A percentile compares a stretch with the other conserved stretches of the same genome.
Evolutionary conservation across 2,888 invertebrate genomes (phyloP).

Genomic region (Drosophila dives): DNA sequence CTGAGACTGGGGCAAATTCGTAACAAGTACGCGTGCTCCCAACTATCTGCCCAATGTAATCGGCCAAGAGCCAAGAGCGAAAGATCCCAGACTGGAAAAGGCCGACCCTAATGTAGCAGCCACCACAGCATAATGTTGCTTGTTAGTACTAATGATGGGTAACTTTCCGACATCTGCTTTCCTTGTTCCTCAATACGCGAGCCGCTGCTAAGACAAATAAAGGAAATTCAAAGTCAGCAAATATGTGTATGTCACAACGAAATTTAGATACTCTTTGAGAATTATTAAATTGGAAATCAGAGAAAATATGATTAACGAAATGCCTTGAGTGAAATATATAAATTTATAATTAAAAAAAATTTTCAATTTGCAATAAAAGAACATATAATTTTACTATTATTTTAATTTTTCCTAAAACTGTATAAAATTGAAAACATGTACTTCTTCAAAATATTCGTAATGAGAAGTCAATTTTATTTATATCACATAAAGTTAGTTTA

Average conservation of each 20-base stretch:
- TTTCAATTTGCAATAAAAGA: neutral
- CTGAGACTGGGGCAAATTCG: constrained; percentile 37
- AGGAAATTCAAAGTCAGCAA: constrained; percentile 22
- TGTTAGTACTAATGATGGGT: constrained; percentile 80
- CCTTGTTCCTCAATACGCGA: constrained; percentile 27
- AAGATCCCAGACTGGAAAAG: constrained; percentile 42
- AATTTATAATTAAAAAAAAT: neutral
- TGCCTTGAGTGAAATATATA: neutral
- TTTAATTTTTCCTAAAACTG: neutral
- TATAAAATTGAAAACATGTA: neutral
- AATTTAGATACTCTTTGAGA: constrained; percentile 29
- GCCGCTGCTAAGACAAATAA: constrained; percentile 45
- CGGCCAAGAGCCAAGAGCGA: constrained; percentile 36
- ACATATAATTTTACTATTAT: neutral
- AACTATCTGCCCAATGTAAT: constrained; percentile 60
- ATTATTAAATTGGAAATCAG: neutral
- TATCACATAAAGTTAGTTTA: neutral
- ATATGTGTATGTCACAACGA: neutral
- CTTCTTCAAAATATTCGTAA: neutral
- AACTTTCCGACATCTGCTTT: constrained; percentile 36
- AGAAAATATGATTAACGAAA: neutral
- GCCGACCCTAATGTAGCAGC: constrained; percentile 37
- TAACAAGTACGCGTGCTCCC: constrained; percentile 69
- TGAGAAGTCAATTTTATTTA: neutral
- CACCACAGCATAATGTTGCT: constrained; percentile 64